These are phyloP conservation scores for Monopis laevigella DNA, from an alignment of 2,888 invertebrate genomes.

Conservation along the genomic window DNA sequence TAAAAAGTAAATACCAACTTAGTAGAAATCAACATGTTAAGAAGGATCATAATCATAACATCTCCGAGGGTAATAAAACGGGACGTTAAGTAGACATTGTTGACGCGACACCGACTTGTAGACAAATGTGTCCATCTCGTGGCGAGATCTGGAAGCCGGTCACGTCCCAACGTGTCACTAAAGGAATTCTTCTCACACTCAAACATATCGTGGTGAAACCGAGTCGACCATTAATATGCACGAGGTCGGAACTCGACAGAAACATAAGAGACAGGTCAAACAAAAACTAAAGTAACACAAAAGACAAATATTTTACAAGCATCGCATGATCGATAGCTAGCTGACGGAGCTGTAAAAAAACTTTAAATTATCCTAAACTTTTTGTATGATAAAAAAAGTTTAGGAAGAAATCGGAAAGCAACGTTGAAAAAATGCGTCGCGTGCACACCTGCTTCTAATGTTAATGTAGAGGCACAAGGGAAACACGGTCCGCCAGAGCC, in stretches of 20 bases:
- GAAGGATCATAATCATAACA: too few relatives aligned
- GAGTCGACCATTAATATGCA: slow-evolving; percentile 7
- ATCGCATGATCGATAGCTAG: too few relatives aligned
- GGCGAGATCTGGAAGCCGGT: slow-evolving; percentile 10
- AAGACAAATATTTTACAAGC: too few relatives aligned
- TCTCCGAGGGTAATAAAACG: slow-evolving; percentile 1
- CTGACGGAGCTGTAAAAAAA: too few relatives aligned
- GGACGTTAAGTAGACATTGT: slow-evolving; percentile 6
- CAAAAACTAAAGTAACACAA: too few relatives aligned
- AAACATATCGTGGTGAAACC: background rate
- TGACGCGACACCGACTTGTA: slow-evolving; percentile 4
- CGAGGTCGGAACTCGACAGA: too few relatives aligned
- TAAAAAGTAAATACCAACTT: too few relatives aligned
- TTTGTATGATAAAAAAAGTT: slow-evolving; percentile 6
- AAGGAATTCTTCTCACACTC: slow-evolving; percentile 6
- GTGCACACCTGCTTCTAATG: slow-evolving; percentile 7
- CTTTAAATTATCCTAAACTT: too few relatives aligned
- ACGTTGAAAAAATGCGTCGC: slow-evolving; percentile 1
- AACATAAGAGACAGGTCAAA: too few relatives aligned
- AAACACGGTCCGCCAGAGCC: slow-evolving; percentile 6
- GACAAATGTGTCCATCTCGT: slow-evolving; percentile 7
- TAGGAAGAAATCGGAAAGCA: slow-evolving; percentile 1
- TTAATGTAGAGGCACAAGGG: slow-evolving; percentile 1
- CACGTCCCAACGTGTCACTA: slow-evolving; percentile 11
- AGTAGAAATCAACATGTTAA: too few relatives aligned